Evolutionary conservation across 2,888 invertebrate species (phyloP).

Genomic region (Drosophila lutescens): DNA sequence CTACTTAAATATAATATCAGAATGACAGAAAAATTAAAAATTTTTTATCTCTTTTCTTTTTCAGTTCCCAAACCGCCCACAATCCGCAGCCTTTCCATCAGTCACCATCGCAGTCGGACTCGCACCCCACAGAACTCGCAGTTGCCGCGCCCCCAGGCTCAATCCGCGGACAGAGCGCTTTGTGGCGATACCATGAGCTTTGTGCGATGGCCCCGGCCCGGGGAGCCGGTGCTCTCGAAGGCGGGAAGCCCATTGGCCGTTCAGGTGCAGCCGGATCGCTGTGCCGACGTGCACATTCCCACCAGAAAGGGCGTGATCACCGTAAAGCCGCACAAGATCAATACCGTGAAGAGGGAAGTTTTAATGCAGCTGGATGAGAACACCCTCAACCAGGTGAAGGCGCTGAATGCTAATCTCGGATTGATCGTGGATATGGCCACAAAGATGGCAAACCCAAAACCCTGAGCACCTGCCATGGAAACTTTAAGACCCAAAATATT

Average conservation of each 20-base stretch:
- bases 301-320: constrained; percentile 80
- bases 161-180: constrained; percentile 64
- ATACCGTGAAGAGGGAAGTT: constrained; percentile 71
- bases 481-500: background rate
- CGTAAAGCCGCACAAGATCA: constrained; percentile 76
- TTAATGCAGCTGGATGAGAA: constrained; percentile 73
- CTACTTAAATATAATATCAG: no score
- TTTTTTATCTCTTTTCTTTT: no score
- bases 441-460: constrained; percentile 23
- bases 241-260: constrained; percentile 82
- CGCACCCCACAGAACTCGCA: constrained; percentile 45
- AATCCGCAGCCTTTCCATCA: constrained; percentile 57
- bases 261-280: constrained; percentile 69
- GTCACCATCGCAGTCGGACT: constrained; percentile 5
- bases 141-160: constrained; percentile 57
- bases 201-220: constrained; percentile 81
- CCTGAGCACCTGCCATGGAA: background rate
- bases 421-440: constrained; percentile 79
- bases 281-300: constrained; percentile 82
- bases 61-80: constrained; percentile 63
- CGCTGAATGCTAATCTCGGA: constrained; percentile 80
- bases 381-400: constrained; percentile 80
- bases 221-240: constrained; percentile 79
- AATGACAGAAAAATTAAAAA: no score
- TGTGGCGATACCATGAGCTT: constrained; percentile 64